Percentiles rank a stretch among this genome's conserved stretches.
Evolutionary conservation across 2,888 invertebrate species (phyloP).

Genomic region (Heterodera filipjevi): DNA sequence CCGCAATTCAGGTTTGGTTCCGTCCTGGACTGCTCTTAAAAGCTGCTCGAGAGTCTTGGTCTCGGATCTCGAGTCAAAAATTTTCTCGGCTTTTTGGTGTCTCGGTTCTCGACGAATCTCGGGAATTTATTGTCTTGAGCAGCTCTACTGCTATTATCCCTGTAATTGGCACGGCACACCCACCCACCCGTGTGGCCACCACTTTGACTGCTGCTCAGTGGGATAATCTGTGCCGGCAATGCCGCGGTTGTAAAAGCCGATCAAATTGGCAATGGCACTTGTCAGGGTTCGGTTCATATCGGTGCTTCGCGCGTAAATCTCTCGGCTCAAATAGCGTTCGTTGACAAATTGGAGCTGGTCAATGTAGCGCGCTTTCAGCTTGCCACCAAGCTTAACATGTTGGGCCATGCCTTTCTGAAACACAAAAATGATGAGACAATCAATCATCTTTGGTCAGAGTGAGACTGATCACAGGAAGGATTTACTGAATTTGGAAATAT

Average conservation of each 20-base stretch:
- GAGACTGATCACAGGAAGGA: no score
- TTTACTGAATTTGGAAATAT: no score
- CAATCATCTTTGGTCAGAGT: background rate
- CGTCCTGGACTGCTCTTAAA: no score
- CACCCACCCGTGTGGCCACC: background rate
- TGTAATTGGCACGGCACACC: no score
- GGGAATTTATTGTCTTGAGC: no score
- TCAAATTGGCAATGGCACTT: background rate
- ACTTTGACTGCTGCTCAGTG: background rate
- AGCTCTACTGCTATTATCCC: no score
- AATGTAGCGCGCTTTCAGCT: constrained; percentile 27
- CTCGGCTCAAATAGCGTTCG: constrained; percentile 25
- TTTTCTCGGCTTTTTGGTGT: no score
- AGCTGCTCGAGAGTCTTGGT: no score
- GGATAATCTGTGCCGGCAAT: background rate
- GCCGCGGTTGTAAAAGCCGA: background rate
- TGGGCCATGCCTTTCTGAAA: constrained; percentile 43
- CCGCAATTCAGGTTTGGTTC: no score
- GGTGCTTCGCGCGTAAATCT: constrained; percentile 43
- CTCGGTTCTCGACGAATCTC: no score
- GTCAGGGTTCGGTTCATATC: constrained; percentile 44
- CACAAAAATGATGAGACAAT: background rate
- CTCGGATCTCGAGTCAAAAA: no score
- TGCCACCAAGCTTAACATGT: constrained; percentile 36
- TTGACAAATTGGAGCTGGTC: constrained; percentile 31